These are phyloP conservation scores for Cerceris ruficornis DNA, from an alignment of 2,888 invertebrate genomes.

Conservation along the genomic window DNA sequence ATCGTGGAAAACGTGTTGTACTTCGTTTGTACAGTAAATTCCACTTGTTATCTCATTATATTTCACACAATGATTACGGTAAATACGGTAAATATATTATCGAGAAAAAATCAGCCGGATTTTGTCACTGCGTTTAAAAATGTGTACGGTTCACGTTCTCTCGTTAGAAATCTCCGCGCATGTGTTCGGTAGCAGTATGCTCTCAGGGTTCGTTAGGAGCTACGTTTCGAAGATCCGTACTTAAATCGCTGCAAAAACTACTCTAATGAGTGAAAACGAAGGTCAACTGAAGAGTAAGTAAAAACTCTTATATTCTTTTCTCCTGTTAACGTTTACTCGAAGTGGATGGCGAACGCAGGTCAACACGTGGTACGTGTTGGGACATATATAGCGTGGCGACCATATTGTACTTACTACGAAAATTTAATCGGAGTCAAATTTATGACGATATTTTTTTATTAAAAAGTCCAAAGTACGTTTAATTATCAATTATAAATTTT, in stretches of 20 bases:
- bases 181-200: slow-evolving; percentile 55
- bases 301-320: slow-evolving; percentile 11
- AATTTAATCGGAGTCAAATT: slow-evolving; percentile 25
- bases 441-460: not conserved
- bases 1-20: slow-evolving; percentile 13
- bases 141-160: slow-evolving; percentile 48
- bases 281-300: slow-evolving; percentile 45
- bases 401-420: slow-evolving; percentile 28
- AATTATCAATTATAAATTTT: not conserved
- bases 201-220: slow-evolving; percentile 16
- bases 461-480: not conserved
- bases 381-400: slow-evolving; percentile 19
- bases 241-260: slow-evolving; percentile 3
- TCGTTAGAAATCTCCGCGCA: slow-evolving; percentile 57
- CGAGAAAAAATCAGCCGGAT: slow-evolving; percentile 12
- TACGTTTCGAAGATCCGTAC: slow-evolving; percentile 31
- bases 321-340: not conserved
- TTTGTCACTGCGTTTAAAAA: slow-evolving; percentile 41
- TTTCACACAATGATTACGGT: slow-evolving; percentile 6
- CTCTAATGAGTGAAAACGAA: slow-evolving; percentile 8
- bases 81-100: slow-evolving; percentile 18
- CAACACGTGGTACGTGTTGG: slow-evolving; percentile 32
- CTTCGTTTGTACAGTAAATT: slow-evolving; percentile 6
- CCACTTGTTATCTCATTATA: slow-evolving; percentile 16
- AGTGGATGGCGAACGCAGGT: not conserved